Conservation (phyloP, 1,140 invertebrate species). For the Antheraea pernyi region DNA sequence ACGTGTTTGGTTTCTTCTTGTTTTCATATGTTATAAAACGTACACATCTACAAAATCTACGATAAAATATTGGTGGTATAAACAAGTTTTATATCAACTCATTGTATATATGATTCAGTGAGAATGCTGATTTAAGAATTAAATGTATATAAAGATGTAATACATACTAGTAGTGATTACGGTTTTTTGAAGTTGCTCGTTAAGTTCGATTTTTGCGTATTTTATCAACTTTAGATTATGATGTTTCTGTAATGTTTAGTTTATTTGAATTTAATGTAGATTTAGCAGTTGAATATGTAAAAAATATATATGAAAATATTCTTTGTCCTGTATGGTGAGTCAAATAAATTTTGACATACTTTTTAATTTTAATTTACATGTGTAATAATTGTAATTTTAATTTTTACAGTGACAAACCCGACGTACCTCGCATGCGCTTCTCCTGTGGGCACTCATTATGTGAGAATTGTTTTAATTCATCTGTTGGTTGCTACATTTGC, state of each 20-base stretch:
- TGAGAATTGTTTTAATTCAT: conserved; percentile 38
- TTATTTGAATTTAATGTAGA: conserved; percentile 38
- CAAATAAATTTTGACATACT: neutral
- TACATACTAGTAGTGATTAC: no score
- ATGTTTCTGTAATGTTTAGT: conserved; percentile 31
- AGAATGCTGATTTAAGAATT: no score
- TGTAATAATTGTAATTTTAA: conserved; percentile 11
- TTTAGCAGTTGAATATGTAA: conserved; percentile 38
- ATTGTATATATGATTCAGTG: no score
- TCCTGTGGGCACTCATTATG: conserved; percentile 57
- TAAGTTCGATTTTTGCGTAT: no score
- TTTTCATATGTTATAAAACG: no score
- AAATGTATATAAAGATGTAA: no score
- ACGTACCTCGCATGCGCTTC: conserved; percentile 40
- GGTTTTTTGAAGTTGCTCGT: no score
- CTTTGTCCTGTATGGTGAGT: conserved; percentile 55
- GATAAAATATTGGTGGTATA: no score
- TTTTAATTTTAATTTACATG: neutral
- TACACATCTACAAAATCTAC: no score
- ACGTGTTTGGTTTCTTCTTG: no score
- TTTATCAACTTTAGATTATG: neutral
- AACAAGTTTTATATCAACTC: no score
- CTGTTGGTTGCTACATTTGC: conserved; percentile 46
- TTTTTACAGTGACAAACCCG: conserved; percentile 50
- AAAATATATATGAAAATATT: conserved; percentile 43